Percentiles rank a stretch among this genome's conserved stretches.
Evolutionary conservation across 2,113 vertebrate genomes (phyloP).

Genomic region (Globicephala melas): DNA sequence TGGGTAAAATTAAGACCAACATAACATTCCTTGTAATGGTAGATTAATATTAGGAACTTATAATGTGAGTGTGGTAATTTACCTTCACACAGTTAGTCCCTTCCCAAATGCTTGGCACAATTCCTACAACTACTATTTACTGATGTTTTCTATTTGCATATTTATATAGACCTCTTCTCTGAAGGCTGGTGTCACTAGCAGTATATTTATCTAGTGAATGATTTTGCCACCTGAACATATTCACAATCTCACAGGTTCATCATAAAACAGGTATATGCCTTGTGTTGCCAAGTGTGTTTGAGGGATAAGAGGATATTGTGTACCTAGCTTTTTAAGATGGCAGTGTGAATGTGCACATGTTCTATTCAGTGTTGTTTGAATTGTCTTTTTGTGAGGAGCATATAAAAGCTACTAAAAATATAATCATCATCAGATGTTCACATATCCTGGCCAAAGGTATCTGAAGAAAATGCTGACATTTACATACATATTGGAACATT

Average conservation of each 20-base stretch:
- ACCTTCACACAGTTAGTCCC: neutral
- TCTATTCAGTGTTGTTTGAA: neutral
- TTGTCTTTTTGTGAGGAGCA: neutral
- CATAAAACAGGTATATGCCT: neutral
- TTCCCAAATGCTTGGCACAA: neutral
- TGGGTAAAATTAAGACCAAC: neutral
- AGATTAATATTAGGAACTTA: neutral
- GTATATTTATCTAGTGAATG: neutral
- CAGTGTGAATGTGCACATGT: neutral
- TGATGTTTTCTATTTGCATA: neutral
- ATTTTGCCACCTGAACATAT: neutral
- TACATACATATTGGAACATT: neutral
- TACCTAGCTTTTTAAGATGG: neutral
- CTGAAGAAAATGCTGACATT: slow-evolving; percentile 9
- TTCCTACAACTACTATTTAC: neutral
- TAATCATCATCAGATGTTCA: neutral
- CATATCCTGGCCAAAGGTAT: neutral
- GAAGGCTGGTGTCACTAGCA: neutral
- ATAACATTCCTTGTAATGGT: neutral
- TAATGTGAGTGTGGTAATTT: neutral
- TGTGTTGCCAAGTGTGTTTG: neutral
- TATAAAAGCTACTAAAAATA: neutral
- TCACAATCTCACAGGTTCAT: neutral
- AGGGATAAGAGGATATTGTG: neutral
- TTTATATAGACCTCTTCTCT: neutral